These are phyloP conservation scores for Aleiodes sp. DNA, from an alignment of 1,140 invertebrate genomes.

Conservation along the genomic window DNA sequence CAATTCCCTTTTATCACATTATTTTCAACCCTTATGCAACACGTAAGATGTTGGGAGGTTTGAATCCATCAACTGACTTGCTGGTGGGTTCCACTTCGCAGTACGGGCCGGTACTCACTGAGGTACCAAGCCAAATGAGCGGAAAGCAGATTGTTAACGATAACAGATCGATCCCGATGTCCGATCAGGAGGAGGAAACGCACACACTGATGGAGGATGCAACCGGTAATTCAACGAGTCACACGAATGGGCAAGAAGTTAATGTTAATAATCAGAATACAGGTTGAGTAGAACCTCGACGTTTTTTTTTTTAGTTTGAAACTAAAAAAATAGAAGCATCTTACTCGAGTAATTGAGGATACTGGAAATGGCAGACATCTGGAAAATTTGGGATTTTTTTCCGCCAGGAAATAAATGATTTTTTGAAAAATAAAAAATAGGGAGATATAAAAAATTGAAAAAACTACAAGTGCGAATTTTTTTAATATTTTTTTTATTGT, in stretches of 20 bases:
- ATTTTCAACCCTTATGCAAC: constrained; percentile 60
- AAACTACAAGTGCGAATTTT: too few species aligned
- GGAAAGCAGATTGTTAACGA: constrained; percentile 48
- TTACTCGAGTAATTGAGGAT: too few species aligned
- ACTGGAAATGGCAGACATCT: too few species aligned
- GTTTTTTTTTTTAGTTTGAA: too few species aligned
- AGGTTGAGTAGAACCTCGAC: constrained; percentile 50
- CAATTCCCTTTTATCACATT: constrained; percentile 41
- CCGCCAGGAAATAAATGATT: too few species aligned
- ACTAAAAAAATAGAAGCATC: too few species aligned
- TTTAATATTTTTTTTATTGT: too few species aligned
- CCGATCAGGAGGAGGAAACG: constrained; percentile 64
- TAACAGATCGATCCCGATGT: constrained; percentile 53
- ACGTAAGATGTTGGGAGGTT: constrained; percentile 68
- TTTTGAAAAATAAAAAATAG: too few species aligned
- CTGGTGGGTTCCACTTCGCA: constrained; percentile 68
- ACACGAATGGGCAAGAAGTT: constrained; percentile 40
- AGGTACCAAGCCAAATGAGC: constrained; percentile 59
- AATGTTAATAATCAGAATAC: constrained; percentile 51
- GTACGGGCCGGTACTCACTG: constrained; percentile 66
- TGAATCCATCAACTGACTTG: constrained; percentile 67
- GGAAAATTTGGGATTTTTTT: too few species aligned
- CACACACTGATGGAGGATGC: constrained; percentile 61
- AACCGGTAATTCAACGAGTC: constrained; percentile 39
- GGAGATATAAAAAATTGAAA: too few species aligned